phyloP scores from a whole-genome alignment of 1,140 invertebrate genomes.

The Atta colombica region DNA sequence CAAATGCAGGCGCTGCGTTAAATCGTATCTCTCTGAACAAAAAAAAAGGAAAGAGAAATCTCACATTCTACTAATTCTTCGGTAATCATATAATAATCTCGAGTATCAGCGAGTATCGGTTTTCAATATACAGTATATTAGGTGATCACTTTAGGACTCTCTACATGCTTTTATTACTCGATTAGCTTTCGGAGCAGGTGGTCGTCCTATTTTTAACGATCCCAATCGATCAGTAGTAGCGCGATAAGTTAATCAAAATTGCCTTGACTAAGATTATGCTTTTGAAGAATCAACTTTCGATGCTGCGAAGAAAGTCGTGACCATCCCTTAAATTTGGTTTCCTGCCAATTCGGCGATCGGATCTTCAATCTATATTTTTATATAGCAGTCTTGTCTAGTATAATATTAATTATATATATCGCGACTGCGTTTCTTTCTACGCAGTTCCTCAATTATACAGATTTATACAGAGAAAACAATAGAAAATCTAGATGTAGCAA shows the following conservation, averaged over 20 bases:
- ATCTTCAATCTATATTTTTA: background rate
- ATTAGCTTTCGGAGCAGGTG: constrained; percentile 31
- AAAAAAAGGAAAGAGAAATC: background rate
- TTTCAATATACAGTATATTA: constrained; percentile 33
- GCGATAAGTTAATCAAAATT: constrained; percentile 37
- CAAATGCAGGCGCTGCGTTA: constrained; percentile 17
- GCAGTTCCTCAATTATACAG: background rate
- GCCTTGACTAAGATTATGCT: background rate
- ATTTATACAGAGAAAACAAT: background rate
- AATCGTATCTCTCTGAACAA: background rate
- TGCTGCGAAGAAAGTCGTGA: background rate
- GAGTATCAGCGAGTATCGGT: constrained; percentile 2
- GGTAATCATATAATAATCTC: constrained; percentile 2
- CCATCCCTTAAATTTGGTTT: background rate
- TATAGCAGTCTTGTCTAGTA: background rate
- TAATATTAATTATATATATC: background rate
- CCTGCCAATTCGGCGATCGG: background rate
- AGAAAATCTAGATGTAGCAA: background rate
- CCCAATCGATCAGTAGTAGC: background rate
- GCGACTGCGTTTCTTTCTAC: background rate
- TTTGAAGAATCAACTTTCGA: constrained; percentile 21
- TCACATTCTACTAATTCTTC: constrained; percentile 9
- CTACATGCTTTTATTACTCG: constrained; percentile 25
- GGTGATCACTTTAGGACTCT: constrained; percentile 25
- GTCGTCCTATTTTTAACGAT: constrained; percentile 34